These are phyloP conservation scores for Drosophila takahashii DNA, from an alignment of 1,140 invertebrate species.

Conservation along the genomic window DNA sequence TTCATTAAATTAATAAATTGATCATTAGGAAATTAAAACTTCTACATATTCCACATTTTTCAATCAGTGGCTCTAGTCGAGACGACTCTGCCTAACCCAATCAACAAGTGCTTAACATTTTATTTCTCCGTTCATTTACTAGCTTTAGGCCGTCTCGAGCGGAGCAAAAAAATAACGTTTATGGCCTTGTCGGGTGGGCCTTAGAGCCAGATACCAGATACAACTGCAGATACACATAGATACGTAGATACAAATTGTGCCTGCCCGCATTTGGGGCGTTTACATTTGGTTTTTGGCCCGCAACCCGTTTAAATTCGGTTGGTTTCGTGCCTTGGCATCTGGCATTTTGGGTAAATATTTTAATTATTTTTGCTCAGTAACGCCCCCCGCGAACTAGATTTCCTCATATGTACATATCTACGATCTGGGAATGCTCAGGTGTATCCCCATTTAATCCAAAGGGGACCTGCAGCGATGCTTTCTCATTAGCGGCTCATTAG, in stretches of 20 bases:
- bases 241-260: constrained; percentile 38
- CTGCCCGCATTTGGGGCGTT: constrained; percentile 68
- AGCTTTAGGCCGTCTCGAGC: constrained; percentile 16
- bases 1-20: neutral
- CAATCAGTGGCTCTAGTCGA: neutral
- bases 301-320: constrained; percentile 53
- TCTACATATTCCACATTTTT: neutral
- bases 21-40: neutral
- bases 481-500: constrained; percentile 81
- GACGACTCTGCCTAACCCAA: constrained; percentile 17
- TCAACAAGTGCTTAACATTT: constrained; percentile 44
- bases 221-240: constrained; percentile 23
- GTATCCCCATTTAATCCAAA: constrained; percentile 6
- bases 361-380: constrained; percentile 58
- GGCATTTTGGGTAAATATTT: constrained; percentile 70
- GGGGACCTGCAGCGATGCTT: constrained; percentile 54
- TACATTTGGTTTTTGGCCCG: constrained; percentile 43
- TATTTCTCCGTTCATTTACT: constrained; percentile 22
- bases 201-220: constrained; percentile 33
- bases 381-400: constrained; percentile 34
- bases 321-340: constrained; percentile 16
- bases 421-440: neutral
- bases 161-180: constrained; percentile 47
- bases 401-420: neutral
- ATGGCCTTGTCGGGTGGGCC: constrained; percentile 66